Base-by-base conservation (phyloP, 2,888 invertebrate species). In the Drosophila lacicola region DNA sequence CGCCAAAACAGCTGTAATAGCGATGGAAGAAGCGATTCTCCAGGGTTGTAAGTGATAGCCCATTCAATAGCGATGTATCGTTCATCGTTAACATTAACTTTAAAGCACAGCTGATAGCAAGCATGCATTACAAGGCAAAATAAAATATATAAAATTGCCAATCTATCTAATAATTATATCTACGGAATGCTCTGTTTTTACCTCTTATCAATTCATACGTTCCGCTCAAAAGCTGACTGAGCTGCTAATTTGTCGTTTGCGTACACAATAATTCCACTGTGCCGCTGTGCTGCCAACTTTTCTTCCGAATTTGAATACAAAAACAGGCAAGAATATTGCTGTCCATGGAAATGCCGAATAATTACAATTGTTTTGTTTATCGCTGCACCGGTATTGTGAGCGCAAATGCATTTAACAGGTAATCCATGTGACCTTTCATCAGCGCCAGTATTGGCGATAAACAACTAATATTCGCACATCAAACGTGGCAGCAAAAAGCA, bases 401-500 rank as follows among this genome's bases (percentile, higher is more conserved):
- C 5, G 5, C 25, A 25, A 25, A 25, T 25, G 5, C 25, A 25
- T 29, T 29, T 29, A 29, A 29, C 69, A 99, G 93, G 90, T 97
- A 96, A 91, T 97, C 97, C 58, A 99, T 95, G 94, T 99, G 99
- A 94, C 99, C 99, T 94, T 97, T 97, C 85, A 99, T 99, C 25
- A 99, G 94, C 33, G 99, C 99, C 86, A 99, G 93, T 25, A 99
- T 93, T 17, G 99, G 99, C 44, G 99, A 99, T 90, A 99, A 97
- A 3, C 68, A 99, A 94, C 92, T 96, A 95, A 82, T 95, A 94
- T 58, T 95, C 94, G 77, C 95, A 94, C 84, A 98, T 93, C 78
- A 98, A 94, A 1, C 98, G 98, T 37, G 99, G 99, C 75, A 99
- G 93, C 92, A 99, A 99, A 93, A 98, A 99, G 92, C 99, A 99